Percentiles rank a stretch among this genome's conserved stretches.
phyloP scores from a whole-genome alignment of 1,140 invertebrate species.

The Pectinophora gossypiella region DNA sequence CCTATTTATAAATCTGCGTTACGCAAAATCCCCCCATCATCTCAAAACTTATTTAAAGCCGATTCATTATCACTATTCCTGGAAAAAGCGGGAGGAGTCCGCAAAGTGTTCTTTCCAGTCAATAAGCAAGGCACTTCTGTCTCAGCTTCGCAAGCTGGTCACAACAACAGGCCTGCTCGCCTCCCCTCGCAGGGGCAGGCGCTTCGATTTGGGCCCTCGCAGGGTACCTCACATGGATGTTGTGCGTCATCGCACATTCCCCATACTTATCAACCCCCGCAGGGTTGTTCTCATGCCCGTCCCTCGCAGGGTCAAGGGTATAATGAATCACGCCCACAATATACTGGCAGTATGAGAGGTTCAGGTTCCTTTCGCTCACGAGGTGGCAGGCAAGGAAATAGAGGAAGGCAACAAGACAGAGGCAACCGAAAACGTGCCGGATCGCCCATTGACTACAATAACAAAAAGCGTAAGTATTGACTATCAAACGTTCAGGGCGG shows the following conservation, averaged over 20 bases:
- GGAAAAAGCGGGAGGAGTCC: neutral
- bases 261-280: neutral
- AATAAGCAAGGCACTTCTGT: neutral
- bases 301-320: no score
- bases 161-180: neutral
- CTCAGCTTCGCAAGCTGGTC: neutral
- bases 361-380: no score
- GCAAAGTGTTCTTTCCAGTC: neutral
- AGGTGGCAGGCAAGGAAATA: neutral
- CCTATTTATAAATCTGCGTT: neutral
- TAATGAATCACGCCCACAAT: no score
- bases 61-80: neutral
- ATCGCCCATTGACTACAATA: neutral
- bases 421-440: neutral
- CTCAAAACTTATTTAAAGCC: neutral
- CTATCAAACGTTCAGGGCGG: neutral
- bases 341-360: no score
- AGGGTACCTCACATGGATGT: neutral
- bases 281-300: neutral
- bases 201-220: neutral
- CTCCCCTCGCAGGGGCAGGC: neutral
- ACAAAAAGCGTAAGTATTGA: conserved; percentile 2
- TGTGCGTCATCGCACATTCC: neutral
- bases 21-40: neutral
- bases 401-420: neutral